phyloP scores from a whole-genome alignment of 2,797 vertebrate species.

The Triplophysa bombifrons region DNA sequence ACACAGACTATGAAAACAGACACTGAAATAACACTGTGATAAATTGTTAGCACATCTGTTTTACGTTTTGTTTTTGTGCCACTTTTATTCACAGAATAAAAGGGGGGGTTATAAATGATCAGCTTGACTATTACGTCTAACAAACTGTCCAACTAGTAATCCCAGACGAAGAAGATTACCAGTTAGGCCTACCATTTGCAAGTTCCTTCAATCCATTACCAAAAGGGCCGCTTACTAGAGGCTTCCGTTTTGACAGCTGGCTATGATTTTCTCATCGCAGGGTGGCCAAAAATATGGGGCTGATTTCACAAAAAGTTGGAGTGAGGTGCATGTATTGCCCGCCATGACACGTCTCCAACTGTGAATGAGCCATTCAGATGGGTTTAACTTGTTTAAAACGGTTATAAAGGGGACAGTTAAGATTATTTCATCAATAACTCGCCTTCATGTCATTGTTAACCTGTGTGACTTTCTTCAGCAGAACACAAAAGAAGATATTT shows the following conservation, averaged over 20 bases:
- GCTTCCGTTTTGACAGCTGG: neutral
- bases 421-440: no score
- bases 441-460: no score
- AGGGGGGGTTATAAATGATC: neutral
- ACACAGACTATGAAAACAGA: constrained; percentile 33
- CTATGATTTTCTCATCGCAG: neutral
- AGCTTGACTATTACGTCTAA: neutral
- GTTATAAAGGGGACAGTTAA: no score
- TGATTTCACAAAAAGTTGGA: neutral
- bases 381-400: no score
- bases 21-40: constrained; percentile 12
- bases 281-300: neutral
- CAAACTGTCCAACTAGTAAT: neutral
- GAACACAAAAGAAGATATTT: no score
- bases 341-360: neutral
- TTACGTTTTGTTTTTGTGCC: neutral
- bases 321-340: neutral
- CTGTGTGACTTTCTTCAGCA: no score
- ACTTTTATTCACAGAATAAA: neutral
- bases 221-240: neutral
- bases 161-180: neutral
- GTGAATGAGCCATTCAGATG: no score
- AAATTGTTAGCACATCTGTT: constrained; percentile 11
- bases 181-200: neutral
- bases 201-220: neutral